phyloP scores from a whole-genome alignment of 1,140 invertebrate species.

The Alviniconcha marisindica region DNA sequence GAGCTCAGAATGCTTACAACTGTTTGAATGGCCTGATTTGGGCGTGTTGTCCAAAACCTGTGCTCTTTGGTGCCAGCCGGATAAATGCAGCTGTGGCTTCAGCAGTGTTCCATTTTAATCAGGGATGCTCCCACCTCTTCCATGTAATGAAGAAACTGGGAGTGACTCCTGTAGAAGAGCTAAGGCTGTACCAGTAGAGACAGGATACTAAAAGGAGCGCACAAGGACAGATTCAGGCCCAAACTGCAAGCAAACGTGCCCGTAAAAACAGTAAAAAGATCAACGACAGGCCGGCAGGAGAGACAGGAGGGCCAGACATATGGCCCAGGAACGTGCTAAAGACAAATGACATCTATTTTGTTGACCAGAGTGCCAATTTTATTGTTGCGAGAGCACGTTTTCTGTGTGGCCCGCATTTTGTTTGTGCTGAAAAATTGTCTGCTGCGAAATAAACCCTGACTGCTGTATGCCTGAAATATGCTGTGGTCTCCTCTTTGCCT shows the following conservation, averaged over 20 bases:
- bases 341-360: no score
- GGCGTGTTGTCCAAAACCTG: not conserved
- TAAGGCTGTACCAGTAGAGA: not conserved
- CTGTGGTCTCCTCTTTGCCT: no score
- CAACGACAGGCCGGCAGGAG: not conserved
- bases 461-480: no score
- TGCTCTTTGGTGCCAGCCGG: not conserved
- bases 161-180: not conserved
- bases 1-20: slow-evolving; percentile 35
- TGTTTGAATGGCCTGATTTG: slow-evolving; percentile 25
- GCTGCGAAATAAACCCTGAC: no score
- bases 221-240: no score
- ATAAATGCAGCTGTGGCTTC: slow-evolving; percentile 12
- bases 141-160: not conserved
- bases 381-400: no score
- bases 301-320: not conserved
- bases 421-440: no score
- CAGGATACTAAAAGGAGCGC: not conserved
- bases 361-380: no score
- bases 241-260: not conserved
- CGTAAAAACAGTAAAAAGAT: not conserved
- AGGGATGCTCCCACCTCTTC: not conserved
- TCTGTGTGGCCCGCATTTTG: no score
- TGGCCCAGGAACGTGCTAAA: not conserved
- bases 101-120: not conserved